Evolutionary conservation across 2,797 vertebrate genomes (phyloP).

Genomic region (Poecilia picta): DNA sequence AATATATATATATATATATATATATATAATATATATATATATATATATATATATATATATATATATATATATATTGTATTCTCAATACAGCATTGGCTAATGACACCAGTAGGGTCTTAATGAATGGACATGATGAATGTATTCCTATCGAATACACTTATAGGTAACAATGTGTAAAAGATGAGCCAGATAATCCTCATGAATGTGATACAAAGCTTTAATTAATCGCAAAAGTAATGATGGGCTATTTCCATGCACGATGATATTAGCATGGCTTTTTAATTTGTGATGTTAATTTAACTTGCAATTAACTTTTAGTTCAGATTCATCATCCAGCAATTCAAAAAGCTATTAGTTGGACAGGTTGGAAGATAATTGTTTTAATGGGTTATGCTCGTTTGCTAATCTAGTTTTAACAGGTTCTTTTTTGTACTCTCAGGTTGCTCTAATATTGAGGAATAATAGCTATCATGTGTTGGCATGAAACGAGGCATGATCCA

Average conservation of each 20-base stretch:
- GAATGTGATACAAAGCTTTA: slow-evolving; percentile 20
- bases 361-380: slow-evolving; percentile 1
- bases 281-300: slow-evolving; percentile 30
- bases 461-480: background rate
- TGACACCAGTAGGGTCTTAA: slow-evolving; percentile 2
- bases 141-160: background rate
- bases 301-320: slow-evolving; percentile 16
- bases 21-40: no score
- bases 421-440: background rate
- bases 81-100: slow-evolving; percentile 1
- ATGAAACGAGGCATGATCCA: background rate
- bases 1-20: background rate
- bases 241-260: slow-evolving; percentile 9
- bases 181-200: slow-evolving; percentile 10
- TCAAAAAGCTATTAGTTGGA: background rate
- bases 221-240: slow-evolving; percentile 35
- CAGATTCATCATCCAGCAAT: slow-evolving; percentile 19
- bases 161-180: slow-evolving; percentile 25
- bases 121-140: slow-evolving; percentile 2
- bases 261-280: slow-evolving; percentile 17
- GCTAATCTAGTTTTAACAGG: background rate
- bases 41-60: background rate
- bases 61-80: background rate
- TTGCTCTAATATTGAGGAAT: slow-evolving; percentile 2
- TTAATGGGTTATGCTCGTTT: background rate